A percentile compares a stretch with the other conserved stretches of the same genome.
phyloP scores from a whole-genome alignment of 37 sponge, comb jelly and placozoan genomes.

The Mnemiopsis leidyi region DNA sequence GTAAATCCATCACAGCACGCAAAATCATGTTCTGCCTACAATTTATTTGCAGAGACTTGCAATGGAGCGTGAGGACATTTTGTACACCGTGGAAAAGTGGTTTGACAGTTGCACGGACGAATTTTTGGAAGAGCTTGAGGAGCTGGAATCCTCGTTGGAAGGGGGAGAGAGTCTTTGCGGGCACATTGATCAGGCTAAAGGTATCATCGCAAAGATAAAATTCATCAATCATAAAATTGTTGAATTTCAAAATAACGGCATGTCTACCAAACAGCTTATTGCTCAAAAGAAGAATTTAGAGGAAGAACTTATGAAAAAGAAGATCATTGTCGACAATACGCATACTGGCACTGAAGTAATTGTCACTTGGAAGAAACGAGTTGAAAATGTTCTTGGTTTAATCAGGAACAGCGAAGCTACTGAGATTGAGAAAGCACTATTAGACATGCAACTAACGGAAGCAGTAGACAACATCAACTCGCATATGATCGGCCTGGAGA shows the following conservation, averaged over 20 bases:
- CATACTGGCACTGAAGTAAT: background rate
- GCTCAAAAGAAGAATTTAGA: conserved; percentile 58
- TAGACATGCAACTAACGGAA: conserved; percentile 43
- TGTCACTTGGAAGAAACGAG: background rate
- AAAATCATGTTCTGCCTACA: background rate
- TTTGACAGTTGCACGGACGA: conserved; percentile 39
- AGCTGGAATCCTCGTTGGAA: conserved; percentile 23
- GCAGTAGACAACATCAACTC: background rate
- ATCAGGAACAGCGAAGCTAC: background rate
- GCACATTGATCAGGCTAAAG: conserved; percentile 46
- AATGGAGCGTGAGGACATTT: conserved; percentile 21
- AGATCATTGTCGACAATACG: conserved; percentile 40
- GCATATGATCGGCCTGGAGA: conserved; percentile 1
- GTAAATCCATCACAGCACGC: background rate
- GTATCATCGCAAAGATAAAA: conserved; percentile 32
- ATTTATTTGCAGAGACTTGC: background rate
- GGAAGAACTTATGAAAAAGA: conserved; percentile 59
- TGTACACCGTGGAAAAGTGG: conserved; percentile 2
- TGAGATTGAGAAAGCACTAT: conserved; percentile 49
- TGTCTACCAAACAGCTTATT: conserved; percentile 39
- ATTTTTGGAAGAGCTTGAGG: conserved; percentile 46
- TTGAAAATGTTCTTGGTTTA: background rate
- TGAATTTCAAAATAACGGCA: conserved; percentile 47
- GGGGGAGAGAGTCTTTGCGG: conserved; percentile 28
- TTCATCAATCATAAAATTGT: conserved; percentile 43